Conservation (phyloP, 1,140 invertebrate species). For the Charaxes varanes region DNA sequence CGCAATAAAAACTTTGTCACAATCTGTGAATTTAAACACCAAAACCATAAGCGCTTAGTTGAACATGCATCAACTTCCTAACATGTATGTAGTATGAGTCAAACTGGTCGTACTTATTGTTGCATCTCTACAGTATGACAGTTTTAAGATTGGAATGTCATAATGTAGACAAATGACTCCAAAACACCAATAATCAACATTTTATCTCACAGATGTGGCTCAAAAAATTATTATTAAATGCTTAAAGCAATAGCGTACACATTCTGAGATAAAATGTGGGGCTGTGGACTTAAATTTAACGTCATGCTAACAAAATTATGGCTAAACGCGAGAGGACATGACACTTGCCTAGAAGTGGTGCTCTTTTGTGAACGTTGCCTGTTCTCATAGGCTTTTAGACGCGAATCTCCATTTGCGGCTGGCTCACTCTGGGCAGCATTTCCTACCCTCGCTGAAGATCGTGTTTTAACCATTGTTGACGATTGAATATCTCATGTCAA, state of each 20-base stretch:
- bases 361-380: constrained; percentile 53
- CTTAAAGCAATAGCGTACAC: no score
- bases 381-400: constrained; percentile 57
- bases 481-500: constrained; percentile 66
- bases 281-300: constrained; percentile 9
- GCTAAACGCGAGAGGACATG: constrained; percentile 40
- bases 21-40: constrained; percentile 1
- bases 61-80: constrained; percentile 4
- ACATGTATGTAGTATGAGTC: no score
- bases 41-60: constrained; percentile 6
- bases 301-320: constrained; percentile 39
- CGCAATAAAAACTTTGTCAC: neutral
- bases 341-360: constrained; percentile 56
- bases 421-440: constrained; percentile 49
- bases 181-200: no score
- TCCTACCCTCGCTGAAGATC: constrained; percentile 70
- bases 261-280: constrained; percentile 6
- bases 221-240: no score
- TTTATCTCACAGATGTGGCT: no score
- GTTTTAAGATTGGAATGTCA: no score
- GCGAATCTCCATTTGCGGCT: constrained; percentile 60
- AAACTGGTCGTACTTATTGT: no score
- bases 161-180: no score
- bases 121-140: no score
- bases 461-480: constrained; percentile 74